Evolutionary conservation across 2,888 invertebrate species (phyloP).

Genomic region (Stenolophus ochropezus): DNA sequence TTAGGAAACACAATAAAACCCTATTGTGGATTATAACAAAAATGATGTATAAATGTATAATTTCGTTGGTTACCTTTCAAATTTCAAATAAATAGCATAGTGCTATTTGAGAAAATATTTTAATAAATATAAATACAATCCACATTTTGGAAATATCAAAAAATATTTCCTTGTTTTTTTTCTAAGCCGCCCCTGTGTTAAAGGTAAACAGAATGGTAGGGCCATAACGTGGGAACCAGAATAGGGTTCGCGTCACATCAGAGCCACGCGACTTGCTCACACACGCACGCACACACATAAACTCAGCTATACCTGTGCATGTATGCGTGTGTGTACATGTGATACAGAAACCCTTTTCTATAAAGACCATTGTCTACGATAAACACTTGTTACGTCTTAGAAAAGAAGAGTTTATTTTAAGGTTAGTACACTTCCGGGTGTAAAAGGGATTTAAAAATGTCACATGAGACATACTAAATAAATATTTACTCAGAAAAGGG

Average conservation of each 20-base stretch:
- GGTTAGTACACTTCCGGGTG: neutral
- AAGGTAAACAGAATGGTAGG: neutral
- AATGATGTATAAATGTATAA: no score
- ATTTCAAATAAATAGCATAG: no score
- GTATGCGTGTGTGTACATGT: constrained; percentile 2
- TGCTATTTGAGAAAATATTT: no score
- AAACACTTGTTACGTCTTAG: constrained; percentile 1
- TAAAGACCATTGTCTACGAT: neutral
- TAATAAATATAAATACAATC: no score
- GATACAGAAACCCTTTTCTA: neutral
- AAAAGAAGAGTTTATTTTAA: neutral
- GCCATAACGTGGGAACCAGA: constrained; percentile 64
- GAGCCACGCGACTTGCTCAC: constrained; percentile 29
- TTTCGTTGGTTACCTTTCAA: no score
- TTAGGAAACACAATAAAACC: no score
- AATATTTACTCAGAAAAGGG: no score
- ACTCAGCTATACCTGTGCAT: neutral
- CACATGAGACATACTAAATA: no score
- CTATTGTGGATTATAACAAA: no score
- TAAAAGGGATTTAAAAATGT: neutral
- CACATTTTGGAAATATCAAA: no score
- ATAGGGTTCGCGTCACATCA: constrained; percentile 64
- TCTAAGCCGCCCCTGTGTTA: neutral
- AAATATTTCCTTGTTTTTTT: no score
- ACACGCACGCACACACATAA: neutral